These are phyloP conservation scores for Apamea epomidion DNA, from an alignment of 2,888 invertebrate genomes.

Conservation along the genomic window DNA sequence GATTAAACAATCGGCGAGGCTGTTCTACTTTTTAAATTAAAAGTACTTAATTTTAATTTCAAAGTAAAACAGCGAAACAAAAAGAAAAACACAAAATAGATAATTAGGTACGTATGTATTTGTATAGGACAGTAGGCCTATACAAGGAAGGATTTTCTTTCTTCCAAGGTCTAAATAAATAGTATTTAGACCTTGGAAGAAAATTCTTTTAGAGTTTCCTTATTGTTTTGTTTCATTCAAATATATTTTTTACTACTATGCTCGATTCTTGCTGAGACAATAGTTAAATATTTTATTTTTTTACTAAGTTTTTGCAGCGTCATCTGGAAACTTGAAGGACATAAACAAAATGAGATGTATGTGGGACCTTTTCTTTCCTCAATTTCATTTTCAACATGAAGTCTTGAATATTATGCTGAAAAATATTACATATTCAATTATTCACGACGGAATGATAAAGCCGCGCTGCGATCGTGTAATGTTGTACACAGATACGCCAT, in stretches of 20 bases:
- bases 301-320: background rate
- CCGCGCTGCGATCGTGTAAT: background rate
- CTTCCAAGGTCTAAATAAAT: too few species aligned
- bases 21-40: background rate
- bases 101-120: too few species aligned
- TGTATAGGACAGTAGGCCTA: too few species aligned
- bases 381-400: background rate
- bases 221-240: background rate
- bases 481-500: background rate
- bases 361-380: background rate
- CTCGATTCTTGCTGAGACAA: background rate
- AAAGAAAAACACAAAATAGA: too few species aligned
- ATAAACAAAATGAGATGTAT: slow-evolving; percentile 8
- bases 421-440: slow-evolving; percentile 40
- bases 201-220: background rate
- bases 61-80: too few species aligned
- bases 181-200: background rate
- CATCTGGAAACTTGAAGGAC: background rate
- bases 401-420: slow-evolving; percentile 6
- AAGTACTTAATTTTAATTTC: background rate
- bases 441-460: slow-evolving; percentile 19
- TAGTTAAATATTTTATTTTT: background rate
- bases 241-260: background rate
- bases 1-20: background rate
- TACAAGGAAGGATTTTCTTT: too few species aligned